Percentiles rank a stretch among this genome's conserved stretches.
phyloP scores from a whole-genome alignment of 2,888 invertebrate species.

The Sinopyrophorus schimmeli region DNA sequence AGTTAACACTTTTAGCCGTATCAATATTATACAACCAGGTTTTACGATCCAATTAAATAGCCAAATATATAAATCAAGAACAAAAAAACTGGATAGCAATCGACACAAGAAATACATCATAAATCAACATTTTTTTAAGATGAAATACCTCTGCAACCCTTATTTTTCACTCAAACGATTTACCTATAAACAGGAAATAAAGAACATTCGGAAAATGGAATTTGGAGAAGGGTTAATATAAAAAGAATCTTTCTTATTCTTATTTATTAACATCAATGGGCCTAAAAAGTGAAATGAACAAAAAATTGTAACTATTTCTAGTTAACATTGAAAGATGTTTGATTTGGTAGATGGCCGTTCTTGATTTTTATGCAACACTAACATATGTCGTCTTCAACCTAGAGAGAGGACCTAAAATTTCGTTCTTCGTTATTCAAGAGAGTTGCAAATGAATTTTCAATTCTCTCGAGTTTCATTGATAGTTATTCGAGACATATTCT shows the following conservation, averaged over 20 bases:
- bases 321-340: slow-evolving; percentile 1
- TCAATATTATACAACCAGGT: too few relatives aligned
- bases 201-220: too few relatives aligned
- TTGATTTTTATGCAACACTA: slow-evolving; percentile 23
- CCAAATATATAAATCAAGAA: too few relatives aligned
- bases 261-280: slow-evolving; percentile 21
- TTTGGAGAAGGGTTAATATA: slow-evolving; percentile 5
- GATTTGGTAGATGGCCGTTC: slow-evolving; percentile 12
- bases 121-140: too few relatives aligned
- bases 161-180: too few relatives aligned
- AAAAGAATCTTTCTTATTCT: slow-evolving; percentile 8
- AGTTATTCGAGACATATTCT: slow-evolving; percentile 35
- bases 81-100: too few relatives aligned
- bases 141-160: too few relatives aligned
- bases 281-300: slow-evolving; percentile 16
- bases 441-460: slow-evolving; percentile 47
- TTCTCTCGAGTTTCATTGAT: slow-evolving; percentile 46
- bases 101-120: too few relatives aligned
- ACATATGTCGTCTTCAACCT: slow-evolving; percentile 43
- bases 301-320: slow-evolving; percentile 4
- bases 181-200: too few relatives aligned
- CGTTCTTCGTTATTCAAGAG: slow-evolving; percentile 48
- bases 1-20: background rate
- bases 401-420: slow-evolving; percentile 41
- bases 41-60: too few relatives aligned